Base-by-base conservation (phyloP, 2,888 invertebrate genomes). In the Ophion obscuratus region DNA sequence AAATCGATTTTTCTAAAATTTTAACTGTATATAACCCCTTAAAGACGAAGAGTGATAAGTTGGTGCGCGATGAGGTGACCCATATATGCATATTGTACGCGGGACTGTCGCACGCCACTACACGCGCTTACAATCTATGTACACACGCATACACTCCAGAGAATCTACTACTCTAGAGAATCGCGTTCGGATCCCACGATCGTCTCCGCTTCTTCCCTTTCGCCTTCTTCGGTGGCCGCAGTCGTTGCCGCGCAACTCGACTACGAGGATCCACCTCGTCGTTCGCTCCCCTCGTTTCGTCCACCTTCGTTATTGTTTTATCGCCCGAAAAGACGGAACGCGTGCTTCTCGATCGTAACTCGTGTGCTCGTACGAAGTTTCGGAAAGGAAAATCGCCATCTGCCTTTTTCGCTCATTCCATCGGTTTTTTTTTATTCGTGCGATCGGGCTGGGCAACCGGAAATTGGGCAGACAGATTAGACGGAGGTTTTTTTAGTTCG, bases 181-280 rank as follows among this genome's bases (percentile, higher is more conserved):
- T 53, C 53, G 53, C 71, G 76, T 73, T 84, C 62, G 76, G 78
- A 76, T 61, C 70, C 59, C 73, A 68, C 85, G 77, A 86, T 86
- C 83, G 83, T 78, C 59, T 68, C 68, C 61, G 62, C 74, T 62
- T 68, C 77, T 47, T 78, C 77, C 81, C 74, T 77, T 81, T 81
- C 80, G 81, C 77, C 78, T 81, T 83, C 83, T 77, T 79, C 81
- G 77, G 74, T 61, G 82, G 79, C 84, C 89, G 87, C 91, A 91
- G 90, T 91, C 91, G 90, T 89, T 88, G 89, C 89, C 90, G 87
- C 91, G 91, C 83, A 88, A 89, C 89, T 89, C 89, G 85, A 90
- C 90, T 74, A 90, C 89, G 64, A 91, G 87, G 84, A 90, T 88
- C 88, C 89, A 84, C 73, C 88, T 89, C 88, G 88, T 90, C 83